These are phyloP conservation scores for Blera fallax DNA, from an alignment of 2,888 invertebrate species.

Conservation along the genomic window DNA sequence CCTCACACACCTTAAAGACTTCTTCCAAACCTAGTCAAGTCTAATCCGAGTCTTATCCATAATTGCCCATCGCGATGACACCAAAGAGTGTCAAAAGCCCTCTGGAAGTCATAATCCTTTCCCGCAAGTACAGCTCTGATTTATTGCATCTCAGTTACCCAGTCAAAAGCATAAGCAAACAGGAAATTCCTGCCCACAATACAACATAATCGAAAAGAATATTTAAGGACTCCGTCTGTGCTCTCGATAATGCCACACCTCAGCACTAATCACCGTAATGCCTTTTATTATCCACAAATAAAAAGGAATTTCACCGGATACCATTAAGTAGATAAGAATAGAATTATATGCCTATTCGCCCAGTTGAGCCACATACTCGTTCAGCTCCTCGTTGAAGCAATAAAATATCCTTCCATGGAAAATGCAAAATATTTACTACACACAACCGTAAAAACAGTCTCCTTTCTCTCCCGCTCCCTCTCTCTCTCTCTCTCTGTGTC, in stretches of 20 bases:
- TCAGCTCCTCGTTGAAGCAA: neutral
- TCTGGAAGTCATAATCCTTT: neutral
- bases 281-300: slow-evolving; percentile 58
- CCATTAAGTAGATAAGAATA: slow-evolving; percentile 56
- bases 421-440: slow-evolving; percentile 51
- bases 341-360: slow-evolving; percentile 35
- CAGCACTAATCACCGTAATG: slow-evolving; percentile 56
- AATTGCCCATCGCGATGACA: neutral
- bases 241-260: slow-evolving; percentile 44
- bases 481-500: neutral
- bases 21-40: neutral
- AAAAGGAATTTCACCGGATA: slow-evolving; percentile 54
- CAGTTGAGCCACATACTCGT: neutral
- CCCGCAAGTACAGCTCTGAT: neutral
- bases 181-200: slow-evolving; percentile 5
- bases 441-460: neutral
- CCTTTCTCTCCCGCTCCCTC: neutral
- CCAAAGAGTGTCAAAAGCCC: neutral
- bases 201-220: slow-evolving; percentile 2
- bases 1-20: too few relatives aligned
- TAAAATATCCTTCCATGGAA: slow-evolving; percentile 44
- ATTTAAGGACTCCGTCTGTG: slow-evolving; percentile 1
- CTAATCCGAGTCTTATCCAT: neutral
- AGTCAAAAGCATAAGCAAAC: slow-evolving; percentile 12
- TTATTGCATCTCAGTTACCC: slow-evolving; percentile 9